Percentiles rank a stretch among this genome's conserved stretches.
Evolutionary conservation across 2,797 vertebrate species (phyloP).

Genomic region (Phoxinus dragarum): DNA sequence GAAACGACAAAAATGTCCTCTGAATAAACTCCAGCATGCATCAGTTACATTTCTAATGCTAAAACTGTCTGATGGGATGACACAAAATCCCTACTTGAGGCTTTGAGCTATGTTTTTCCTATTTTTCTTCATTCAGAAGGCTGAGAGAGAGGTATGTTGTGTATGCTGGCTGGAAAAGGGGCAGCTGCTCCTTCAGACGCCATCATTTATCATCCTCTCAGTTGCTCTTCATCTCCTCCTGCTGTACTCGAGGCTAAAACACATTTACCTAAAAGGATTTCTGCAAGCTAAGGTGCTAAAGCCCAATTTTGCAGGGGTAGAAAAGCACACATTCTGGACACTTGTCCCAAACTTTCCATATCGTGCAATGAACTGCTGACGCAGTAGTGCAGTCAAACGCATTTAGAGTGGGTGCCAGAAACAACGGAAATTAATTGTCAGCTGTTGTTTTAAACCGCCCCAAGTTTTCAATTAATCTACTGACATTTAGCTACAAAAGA

Average conservation of each 20-base stretch:
- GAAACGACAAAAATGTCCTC: slow-evolving; percentile 76
- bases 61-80: slow-evolving; percentile 71
- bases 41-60: slow-evolving; percentile 77
- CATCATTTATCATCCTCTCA: slow-evolving; percentile 72
- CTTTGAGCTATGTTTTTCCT: slow-evolving; percentile 62
- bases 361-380: neutral
- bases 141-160: slow-evolving; percentile 39
- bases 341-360: slow-evolving; percentile 10
- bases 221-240: slow-evolving; percentile 72
- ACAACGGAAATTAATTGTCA: slow-evolving; percentile 66
- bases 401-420: slow-evolving; percentile 34
- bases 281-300: slow-evolving; percentile 57
- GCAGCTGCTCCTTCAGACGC: slow-evolving; percentile 73
- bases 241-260: slow-evolving; percentile 71
- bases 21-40: slow-evolving; percentile 76
- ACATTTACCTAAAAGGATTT: slow-evolving; percentile 73
- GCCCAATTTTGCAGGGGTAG: neutral
- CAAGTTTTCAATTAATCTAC: slow-evolving; percentile 67
- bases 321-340: neutral
- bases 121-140: slow-evolving; percentile 42
- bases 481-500: slow-evolving; percentile 78
- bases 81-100: slow-evolving; percentile 67
- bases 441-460: slow-evolving; percentile 64
- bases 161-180: slow-evolving; percentile 70
- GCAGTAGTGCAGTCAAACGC: neutral